Evolutionary conservation across 2,888 invertebrate species (phyloP).

Genomic region (Erannis defoliaria): DNA sequence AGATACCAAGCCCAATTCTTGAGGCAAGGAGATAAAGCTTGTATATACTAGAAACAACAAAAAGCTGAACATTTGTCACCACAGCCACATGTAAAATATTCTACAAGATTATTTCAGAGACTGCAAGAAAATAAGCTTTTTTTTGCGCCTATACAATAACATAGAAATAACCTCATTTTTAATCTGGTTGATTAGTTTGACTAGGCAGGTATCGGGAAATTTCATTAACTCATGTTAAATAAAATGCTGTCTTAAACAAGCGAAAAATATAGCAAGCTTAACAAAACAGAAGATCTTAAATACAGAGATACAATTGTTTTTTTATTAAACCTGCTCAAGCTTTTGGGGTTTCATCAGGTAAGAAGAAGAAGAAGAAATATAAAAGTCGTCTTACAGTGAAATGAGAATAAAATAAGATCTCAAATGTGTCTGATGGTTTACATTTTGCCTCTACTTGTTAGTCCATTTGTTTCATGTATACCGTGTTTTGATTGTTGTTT

Average conservation of each 20-base stretch:
- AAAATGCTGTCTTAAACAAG: not conserved
- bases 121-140: not conserved
- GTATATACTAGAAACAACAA: not conserved
- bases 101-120: not conserved
- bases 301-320: no score
- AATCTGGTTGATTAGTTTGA: not conserved
- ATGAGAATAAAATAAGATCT: not conserved
- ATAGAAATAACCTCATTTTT: no score
- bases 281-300: not conserved
- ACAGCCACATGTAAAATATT: no score
- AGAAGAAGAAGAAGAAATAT: not conserved
- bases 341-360: no score
- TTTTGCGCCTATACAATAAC: not conserved
- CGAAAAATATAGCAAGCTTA: not conserved
- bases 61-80: no score
- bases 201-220: no score
- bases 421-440: slow-evolving; percentile 55
- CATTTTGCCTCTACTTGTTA: slow-evolving; percentile 56
- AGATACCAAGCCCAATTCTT: not conserved
- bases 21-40: not conserved
- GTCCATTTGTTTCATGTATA: slow-evolving; percentile 61
- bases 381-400: not conserved
- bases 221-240: no score
- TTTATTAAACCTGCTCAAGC: no score
- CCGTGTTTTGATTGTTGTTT: slow-evolving; percentile 62